A percentile compares a stretch with the other conserved stretches of the same genome.
Evolutionary conservation across 2,797 vertebrate genomes (phyloP).

Genomic region (Lepus townsendii): DNA sequence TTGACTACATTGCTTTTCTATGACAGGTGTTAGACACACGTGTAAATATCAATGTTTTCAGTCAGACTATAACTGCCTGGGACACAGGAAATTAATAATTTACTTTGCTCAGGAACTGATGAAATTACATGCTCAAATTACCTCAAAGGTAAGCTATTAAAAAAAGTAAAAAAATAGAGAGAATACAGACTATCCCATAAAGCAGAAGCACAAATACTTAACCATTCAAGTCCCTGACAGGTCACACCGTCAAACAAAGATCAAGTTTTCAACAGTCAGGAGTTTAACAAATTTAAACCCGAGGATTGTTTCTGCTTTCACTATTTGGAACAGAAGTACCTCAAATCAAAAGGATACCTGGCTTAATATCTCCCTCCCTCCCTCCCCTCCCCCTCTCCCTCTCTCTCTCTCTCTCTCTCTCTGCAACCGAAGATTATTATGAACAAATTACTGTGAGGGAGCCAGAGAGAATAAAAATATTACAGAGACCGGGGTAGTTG

Average conservation of each 20-base stretch:
- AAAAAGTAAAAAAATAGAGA: constrained; percentile 28
- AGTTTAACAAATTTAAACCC: background rate
- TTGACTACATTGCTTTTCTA: background rate
- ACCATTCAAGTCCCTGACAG: background rate
- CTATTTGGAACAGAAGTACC: background rate
- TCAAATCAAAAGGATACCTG: background rate
- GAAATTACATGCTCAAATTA: background rate
- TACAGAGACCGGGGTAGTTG: background rate
- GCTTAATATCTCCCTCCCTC: no score
- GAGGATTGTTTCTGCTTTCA: background rate
- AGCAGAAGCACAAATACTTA: constrained; percentile 29
- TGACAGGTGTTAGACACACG: background rate
- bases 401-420: no score
- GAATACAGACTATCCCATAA: background rate
- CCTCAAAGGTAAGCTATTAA: constrained; percentile 34
- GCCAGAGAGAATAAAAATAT: background rate
- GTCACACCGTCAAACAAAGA: background rate
- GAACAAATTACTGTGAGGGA: background rate
- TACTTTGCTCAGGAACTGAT: background rate
- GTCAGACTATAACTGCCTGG: background rate
- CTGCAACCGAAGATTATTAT: background rate
- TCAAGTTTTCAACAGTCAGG: background rate
- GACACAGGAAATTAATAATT: background rate
- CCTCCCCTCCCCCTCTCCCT: no score
- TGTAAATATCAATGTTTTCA: background rate